Evolutionary conservation across 2,113 vertebrate genomes (phyloP).

Genomic region (Odontophorus gujanensis): DNA sequence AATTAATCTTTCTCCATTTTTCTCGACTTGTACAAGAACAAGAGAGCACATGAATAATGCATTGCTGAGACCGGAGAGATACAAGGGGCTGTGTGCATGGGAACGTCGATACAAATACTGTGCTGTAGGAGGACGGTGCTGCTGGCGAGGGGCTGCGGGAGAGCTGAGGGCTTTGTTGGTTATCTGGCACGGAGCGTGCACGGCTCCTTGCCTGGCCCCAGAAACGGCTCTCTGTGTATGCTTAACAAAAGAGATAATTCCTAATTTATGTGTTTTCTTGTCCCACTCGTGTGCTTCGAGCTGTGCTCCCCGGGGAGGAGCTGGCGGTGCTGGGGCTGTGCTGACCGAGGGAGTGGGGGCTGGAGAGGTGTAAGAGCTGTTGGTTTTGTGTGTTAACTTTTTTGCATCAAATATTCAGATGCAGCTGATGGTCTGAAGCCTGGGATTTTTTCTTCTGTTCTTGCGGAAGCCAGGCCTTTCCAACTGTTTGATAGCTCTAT

Average conservation of each 20-base stretch:
- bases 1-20: conserved; percentile 75
- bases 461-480: conserved; percentile 29
- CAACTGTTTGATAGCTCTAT: conserved; percentile 22
- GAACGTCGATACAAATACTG: background rate
- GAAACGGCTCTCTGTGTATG: background rate
- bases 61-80: conserved; percentile 12
- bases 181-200: background rate
- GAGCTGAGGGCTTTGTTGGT: fast-evolving
- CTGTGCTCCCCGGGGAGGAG: background rate
- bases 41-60: conserved; percentile 66
- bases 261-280: background rate
- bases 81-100: background rate
- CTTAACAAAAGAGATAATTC: background rate
- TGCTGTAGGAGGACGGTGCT: background rate
- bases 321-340: background rate
- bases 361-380: background rate
- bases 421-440: background rate
- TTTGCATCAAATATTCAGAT: background rate
- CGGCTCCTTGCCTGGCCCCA: background rate
- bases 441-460: conserved; percentile 3
- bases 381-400: background rate
- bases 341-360: background rate
- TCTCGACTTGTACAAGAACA: conserved; percentile 61
- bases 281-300: background rate
- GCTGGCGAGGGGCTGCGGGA: background rate